Evolutionary conservation across 2,888 invertebrate species (phyloP), one percentile per base, ranked within the genome.

Genomic region (Drosophila prostipennis): DNA sequence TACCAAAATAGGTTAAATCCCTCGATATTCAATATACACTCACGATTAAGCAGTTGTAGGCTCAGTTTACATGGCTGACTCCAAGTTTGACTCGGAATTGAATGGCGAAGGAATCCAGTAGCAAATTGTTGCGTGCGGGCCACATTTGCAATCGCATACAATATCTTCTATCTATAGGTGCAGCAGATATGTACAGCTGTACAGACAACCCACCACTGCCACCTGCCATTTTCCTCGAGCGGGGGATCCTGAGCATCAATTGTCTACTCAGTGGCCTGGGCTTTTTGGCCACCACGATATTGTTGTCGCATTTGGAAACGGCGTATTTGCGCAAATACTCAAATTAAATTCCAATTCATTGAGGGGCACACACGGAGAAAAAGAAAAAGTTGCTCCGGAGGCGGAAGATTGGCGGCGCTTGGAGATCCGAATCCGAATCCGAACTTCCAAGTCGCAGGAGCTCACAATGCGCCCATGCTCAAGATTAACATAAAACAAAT

Each of bases 401-500:
- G 36, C 43, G 51, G 42, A 51, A 64, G 7, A 26, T 29, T 29
- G 54, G 45, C 67, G 64, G 67, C 69, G 64, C 52, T 82, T 78
- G 72, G 71, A 73, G 81, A 54, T 37, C 19, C 26, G 5, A 26
- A 26, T 26, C 26, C 26, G 26, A 26, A 5, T 26, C 26, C 39
- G 23, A 34, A 34, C 16, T 34, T 48, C 32, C n/a, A 46, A 34
- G 58, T 59, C 59, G 45, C 65, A 55, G 78, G 71, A 69, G 73
- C 54, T 77, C 75, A 79, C 89, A 89, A 82, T 89, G 87, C 75
- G 82, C 83, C 89, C 89, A 89, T 90, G 87, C 85, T 88, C 81
- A 76, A 78, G 90, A 91, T 91, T 92, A 91, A 91, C 91, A 92
- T 91, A 91, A 91, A 91, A 92, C 91, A 91, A 91, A 91, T 91